Evolutionary conservation across 2,113 vertebrate species (phyloP).

Genomic region (Balaeniceps rex): DNA sequence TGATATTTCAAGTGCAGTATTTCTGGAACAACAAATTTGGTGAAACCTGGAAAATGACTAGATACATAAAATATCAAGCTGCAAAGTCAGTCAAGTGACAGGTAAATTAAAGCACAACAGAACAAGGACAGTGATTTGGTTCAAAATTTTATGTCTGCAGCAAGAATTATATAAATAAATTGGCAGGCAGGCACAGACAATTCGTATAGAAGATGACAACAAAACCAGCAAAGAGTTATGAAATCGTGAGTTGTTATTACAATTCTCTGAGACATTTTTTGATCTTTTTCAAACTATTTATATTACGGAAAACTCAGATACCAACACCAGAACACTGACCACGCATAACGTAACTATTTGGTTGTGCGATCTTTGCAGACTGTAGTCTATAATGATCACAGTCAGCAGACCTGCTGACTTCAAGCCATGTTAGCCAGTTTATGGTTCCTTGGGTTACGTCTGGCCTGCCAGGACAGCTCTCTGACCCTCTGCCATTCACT

Average conservation of each 20-base stretch:
- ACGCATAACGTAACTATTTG: fast-evolving
- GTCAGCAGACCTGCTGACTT: background rate
- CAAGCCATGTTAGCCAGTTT: background rate
- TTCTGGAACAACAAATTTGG: constrained; percentile 18
- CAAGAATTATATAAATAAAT: constrained; percentile 39
- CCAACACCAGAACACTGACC: background rate
- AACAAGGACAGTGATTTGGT: constrained; percentile 25
- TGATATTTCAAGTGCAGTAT: background rate
- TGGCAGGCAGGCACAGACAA: constrained; percentile 8
- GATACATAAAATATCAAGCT: constrained; percentile 22
- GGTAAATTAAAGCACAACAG: constrained; percentile 31
- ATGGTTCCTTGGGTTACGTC: background rate
- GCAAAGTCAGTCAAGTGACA: constrained; percentile 21
- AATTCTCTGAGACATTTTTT: background rate
- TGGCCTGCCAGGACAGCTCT: background rate
- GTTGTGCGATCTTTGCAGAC: fast-evolving
- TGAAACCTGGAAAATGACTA: constrained; percentile 15
- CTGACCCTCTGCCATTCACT: background rate
- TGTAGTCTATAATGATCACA: fast-evolving
- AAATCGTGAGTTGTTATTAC: background rate
- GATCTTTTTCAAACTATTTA: background rate
- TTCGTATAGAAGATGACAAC: background rate
- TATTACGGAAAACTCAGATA: background rate
- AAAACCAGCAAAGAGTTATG: background rate
- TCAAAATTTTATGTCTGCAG: constrained; percentile 33